These are phyloP conservation scores for Eupelmus urozonus DNA, from an alignment of 2,888 invertebrate species.

Conservation along the genomic window DNA sequence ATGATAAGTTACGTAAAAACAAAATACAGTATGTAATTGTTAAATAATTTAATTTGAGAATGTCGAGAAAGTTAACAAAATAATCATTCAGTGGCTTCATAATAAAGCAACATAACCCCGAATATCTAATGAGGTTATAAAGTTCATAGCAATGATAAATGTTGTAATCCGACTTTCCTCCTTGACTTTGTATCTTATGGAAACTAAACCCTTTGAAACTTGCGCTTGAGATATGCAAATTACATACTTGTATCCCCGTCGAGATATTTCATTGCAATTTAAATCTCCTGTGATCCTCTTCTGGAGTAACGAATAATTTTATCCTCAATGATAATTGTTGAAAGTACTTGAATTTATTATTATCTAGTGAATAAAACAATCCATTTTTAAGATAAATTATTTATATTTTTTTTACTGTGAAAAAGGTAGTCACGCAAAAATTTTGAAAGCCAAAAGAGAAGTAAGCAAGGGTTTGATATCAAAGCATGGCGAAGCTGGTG, in stretches of 20 bases:
- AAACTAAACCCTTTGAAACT: constrained; percentile 23
- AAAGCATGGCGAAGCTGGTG: too few species aligned
- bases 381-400: neutral
- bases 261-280: constrained; percentile 34
- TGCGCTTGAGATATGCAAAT: constrained; percentile 28
- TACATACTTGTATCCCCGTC: constrained; percentile 30
- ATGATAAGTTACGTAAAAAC: too few species aligned
- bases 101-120: constrained; percentile 3
- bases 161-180: neutral
- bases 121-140: constrained; percentile 16
- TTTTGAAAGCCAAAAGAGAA: neutral
- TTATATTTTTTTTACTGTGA: too few species aligned
- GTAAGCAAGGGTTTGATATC: too few species aligned
- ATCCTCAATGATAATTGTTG: too few species aligned
- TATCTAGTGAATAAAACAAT: neutral
- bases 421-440: neutral
- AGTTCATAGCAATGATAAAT: constrained; percentile 8
- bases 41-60: too few species aligned
- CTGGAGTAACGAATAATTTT: neutral
- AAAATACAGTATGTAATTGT: too few species aligned
- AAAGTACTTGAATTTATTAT: too few species aligned
- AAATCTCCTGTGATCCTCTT: constrained; percentile 2
- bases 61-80: neutral
- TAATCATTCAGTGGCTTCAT: neutral
- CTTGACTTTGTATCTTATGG: constrained; percentile 16